phyloP scores from a whole-genome alignment of 2,113 vertebrate species.

The Sus scrofa region T2T-Sscrofa CM000825.6:23929001-23929500 shows the following conservation, averaged over 20 bases:
- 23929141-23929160: not conserved
- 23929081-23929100: not conserved
- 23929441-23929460: too few relatives aligned
- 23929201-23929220: not conserved
- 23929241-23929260: not conserved
- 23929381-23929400: not conserved
- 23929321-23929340: not conserved
- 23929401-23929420: not conserved
- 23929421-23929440: not conserved
- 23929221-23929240: not conserved
- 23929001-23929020: not conserved
- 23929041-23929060: not conserved
- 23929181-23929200: not conserved
- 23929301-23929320: not conserved
- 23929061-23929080: not conserved
- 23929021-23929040: not conserved
- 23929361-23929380: not conserved
- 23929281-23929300: not conserved
- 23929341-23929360: not conserved
- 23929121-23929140: not conserved
- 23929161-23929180: conserved; percentile 1
- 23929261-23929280: not conserved
- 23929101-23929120: not conserved
- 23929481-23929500: not conserved
- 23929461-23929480: not conserved